phyloP scores from a whole-genome alignment of 1,140 invertebrate species.

The Cydia splendana region DNA sequence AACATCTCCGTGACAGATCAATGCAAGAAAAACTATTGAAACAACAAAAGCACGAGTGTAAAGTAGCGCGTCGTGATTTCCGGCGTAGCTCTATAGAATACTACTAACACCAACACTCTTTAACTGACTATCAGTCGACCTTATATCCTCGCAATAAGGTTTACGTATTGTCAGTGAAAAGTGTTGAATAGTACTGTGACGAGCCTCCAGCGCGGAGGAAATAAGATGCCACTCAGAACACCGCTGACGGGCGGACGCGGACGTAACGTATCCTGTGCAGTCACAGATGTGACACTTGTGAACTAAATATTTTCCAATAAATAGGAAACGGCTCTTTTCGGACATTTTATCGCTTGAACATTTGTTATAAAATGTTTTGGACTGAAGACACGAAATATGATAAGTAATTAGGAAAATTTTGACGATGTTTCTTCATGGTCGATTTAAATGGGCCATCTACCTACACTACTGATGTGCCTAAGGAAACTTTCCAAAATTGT shows the following conservation, averaged over 20 bases:
- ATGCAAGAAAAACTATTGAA: conserved; percentile 14
- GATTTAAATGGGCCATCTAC: too few species aligned
- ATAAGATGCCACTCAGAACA: conserved; percentile 12
- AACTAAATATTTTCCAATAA: conserved; percentile 16
- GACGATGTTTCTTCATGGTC: too few species aligned
- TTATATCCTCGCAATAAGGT: too few species aligned
- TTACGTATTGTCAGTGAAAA: too few species aligned
- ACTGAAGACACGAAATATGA: too few species aligned
- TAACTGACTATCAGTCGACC: too few species aligned
- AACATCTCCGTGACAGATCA: conserved; percentile 11
- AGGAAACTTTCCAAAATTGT: too few species aligned
- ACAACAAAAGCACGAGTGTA: conserved; percentile 7
- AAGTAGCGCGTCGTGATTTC: conserved; percentile 8
- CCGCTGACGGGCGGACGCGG: neutral
- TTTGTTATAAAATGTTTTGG: neutral
- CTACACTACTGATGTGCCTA: too few species aligned
- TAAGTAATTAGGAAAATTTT: too few species aligned
- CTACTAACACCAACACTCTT: too few species aligned
- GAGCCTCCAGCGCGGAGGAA: neutral
- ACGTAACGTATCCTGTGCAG: neutral
- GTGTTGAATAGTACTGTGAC: neutral
- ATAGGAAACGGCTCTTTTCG: neutral
- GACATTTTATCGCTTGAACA: neutral
- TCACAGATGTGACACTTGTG: conserved; percentile 15
- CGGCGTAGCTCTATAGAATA: conserved; percentile 16